Evolutionary conservation across 2,888 invertebrate genomes (phyloP), one percentile per base, ranked within the genome.

Genomic region (Lycophotia porphyrea): DNA sequence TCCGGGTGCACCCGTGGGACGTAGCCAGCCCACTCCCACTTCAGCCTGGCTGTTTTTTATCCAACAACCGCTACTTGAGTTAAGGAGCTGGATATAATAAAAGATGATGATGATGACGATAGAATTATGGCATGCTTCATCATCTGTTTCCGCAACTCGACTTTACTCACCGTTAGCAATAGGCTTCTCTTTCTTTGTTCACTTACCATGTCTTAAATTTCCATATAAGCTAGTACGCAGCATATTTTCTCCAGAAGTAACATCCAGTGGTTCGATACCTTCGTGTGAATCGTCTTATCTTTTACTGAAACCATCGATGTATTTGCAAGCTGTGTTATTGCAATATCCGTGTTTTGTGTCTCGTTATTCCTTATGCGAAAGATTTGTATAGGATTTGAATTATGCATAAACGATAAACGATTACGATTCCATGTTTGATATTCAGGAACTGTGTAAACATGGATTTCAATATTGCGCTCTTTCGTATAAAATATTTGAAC

Each of bases 391-490:
- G 21, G 15, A 65, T 66, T 42, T 21, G 34, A 39, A 61, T 79
- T 42, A 42, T 58, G 34, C 63, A 76, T 63, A 69, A 44, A 77
- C 15, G 31, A 52, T 49, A 42, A 31, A 27, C 2, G 47, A 44
- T 52, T 76, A 76, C 52, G 52, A 63, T 63, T 36, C 34, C 60
- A 24, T 52, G 61, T 63, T 77, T 61, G 77, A 18, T 77, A 76
- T 70, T 63, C 77, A 39, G 52, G 31, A 31, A 49, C 27, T 44
- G 21, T 34, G 69, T 76, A 61, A 60, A 60, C 34, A 68, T 18
- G n/a, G 68, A 42, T 34, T 67, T 24, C 24, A 18, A 68, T 76
- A 76, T 76, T 60, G 47, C 8, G 31, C 1, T 42, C n/a, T 58
- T 27, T 44, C 11, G 58, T 47, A 66, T 58, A 15, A 31, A 55